Percentiles rank a stretch among this genome's conserved stretches.
Conservation (phyloP, 1,140 invertebrate species). For the Drosophila yakuba region DNA sequence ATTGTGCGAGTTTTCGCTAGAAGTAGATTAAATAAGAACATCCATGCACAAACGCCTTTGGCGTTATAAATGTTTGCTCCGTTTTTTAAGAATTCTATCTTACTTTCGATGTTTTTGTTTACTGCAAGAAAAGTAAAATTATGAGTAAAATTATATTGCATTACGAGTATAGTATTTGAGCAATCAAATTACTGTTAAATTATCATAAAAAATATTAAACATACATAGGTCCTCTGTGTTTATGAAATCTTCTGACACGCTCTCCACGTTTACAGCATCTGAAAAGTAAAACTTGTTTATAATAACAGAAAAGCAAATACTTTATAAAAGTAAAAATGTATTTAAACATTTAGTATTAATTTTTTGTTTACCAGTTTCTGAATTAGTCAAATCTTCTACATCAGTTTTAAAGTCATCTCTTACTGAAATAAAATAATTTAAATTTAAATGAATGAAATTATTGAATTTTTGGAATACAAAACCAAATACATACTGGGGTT, state of each 20-base stretch:
- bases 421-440: neutral
- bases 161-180: neutral
- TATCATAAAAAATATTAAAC: neutral
- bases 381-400: neutral
- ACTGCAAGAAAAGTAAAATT: neutral
- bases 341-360: neutral
- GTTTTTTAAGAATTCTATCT: slow-evolving; percentile 17
- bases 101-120: slow-evolving; percentile 5
- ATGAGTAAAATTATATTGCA: neutral
- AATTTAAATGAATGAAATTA: neutral
- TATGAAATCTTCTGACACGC: neutral
- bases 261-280: slow-evolving; percentile 17
- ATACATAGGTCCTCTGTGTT: slow-evolving; percentile 10
- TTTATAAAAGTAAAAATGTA: no score
- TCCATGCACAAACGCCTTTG: slow-evolving; percentile 1
- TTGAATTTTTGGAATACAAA: neutral
- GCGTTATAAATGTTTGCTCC: neutral
- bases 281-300: neutral
- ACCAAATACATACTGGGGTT: neutral
- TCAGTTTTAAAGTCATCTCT: slow-evolving; percentile 1
- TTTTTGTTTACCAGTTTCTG: slow-evolving; percentile 1
- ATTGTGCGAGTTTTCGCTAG: neutral
- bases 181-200: neutral
- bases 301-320: no score
- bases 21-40: slow-evolving; percentile 2